Conservation (phyloP, 2,888 invertebrate species). For the Horisme vitalbata region DNA sequence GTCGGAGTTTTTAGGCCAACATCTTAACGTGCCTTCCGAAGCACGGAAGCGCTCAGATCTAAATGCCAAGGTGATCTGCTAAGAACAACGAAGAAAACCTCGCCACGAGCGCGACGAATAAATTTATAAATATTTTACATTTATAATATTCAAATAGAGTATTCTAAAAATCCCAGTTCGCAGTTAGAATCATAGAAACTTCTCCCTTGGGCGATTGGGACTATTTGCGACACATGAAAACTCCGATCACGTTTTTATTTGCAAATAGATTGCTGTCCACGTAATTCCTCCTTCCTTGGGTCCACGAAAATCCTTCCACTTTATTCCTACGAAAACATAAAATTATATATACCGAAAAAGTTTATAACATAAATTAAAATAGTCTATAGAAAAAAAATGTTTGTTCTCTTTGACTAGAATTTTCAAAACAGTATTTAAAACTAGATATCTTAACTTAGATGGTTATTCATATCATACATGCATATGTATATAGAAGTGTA, state of each 20-base stretch:
- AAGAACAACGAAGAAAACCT: no score
- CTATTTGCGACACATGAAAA: not conserved
- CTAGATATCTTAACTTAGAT: slow-evolving; percentile 1
- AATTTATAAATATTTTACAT: no score
- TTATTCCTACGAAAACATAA: slow-evolving; percentile 8
- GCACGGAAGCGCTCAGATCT: no score
- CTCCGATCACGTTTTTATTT: slow-evolving; percentile 14
- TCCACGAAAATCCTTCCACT: slow-evolving; percentile 24
- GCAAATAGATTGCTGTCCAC: slow-evolving; percentile 9
- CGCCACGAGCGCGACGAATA: no score
- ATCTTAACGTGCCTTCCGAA: no score
- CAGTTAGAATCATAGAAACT: not conserved
- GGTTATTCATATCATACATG: slow-evolving; percentile 18
- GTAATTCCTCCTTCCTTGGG: slow-evolving; percentile 18
- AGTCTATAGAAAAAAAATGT: no score
- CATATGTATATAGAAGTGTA: slow-evolving; percentile 36
- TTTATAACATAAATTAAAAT: no score
- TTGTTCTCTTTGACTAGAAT: not conserved
- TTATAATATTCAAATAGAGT: no score
- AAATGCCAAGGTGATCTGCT: no score
- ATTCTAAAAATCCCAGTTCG: no score
- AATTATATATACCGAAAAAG: not conserved
- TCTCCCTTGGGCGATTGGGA: not conserved
- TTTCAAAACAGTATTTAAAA: slow-evolving; percentile 1
- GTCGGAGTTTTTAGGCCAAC: no score